phyloP scores from a whole-genome alignment of 2,113 vertebrate species.

The Probosciger aterrimus region DNA sequence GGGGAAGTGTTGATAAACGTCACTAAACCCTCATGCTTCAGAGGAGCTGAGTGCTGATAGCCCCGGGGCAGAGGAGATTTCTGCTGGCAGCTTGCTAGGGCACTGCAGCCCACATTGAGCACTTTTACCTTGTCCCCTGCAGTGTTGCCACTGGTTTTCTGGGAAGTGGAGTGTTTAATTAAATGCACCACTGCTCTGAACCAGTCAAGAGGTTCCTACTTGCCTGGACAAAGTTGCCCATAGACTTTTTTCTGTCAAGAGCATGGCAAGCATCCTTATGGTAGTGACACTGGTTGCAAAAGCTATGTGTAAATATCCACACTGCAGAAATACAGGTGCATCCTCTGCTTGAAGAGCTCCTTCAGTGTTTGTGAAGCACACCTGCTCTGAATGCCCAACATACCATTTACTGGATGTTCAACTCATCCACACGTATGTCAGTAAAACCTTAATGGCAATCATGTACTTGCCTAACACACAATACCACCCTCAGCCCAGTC shows the following conservation, averaged over 20 bases:
- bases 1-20: conserved; percentile 25
- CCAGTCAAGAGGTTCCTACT: neutral
- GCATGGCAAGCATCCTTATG: neutral
- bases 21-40: neutral
- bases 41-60: neutral
- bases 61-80: neutral
- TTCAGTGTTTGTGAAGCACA: neutral
- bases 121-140: neutral
- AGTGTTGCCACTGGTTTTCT: neutral
- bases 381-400: neutral
- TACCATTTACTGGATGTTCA: neutral
- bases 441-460: neutral
- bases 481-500: neutral
- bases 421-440: neutral
- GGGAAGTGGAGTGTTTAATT: neutral
- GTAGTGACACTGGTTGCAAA: neutral
- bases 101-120: neutral
- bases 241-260: neutral
- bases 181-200: neutral
- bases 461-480: neutral
- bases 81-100: neutral
- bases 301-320: neutral
- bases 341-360: neutral
- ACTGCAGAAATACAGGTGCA: neutral
- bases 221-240: neutral